Base-by-base conservation (phyloP, 2,888 invertebrate species). In the Hydrotaea diabolus region DNA sequence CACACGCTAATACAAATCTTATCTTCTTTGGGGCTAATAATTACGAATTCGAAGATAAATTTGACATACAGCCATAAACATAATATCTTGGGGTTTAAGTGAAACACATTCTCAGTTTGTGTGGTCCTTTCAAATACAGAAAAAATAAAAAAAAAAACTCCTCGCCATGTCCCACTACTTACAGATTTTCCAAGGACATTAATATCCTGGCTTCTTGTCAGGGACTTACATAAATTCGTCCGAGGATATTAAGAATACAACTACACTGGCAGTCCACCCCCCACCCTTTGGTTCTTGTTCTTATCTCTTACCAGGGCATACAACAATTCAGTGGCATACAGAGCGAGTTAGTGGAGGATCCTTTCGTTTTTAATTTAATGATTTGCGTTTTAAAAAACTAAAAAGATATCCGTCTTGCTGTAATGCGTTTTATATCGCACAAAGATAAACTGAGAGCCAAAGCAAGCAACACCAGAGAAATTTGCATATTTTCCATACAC, bases 191-290 rank as follows among this genome's bases (percentile, higher is more conserved):
- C 43, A 39, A 19, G 19, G 66, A 43, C 66, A 66, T 66, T 66
- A 66, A 66, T 66, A 66, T 66, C 66, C 66, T 66, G 66, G 36
- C 66, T 66, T 66, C 43, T 66, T 43, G 66, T 66, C 66, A 66
- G 13, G 43, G 36, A 15, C 62, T 62, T 13, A 39, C 66, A 66
- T 66, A 66, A 66, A 66, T 66, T 39, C 66, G 9, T 66, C 19
- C 66, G 31, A 7, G 36, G 36, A 39, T 64, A n/a, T n/a, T n/a
- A n/a, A n/a, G 31, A 64, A 64, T 31, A 36, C n/a, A n/a, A n/a
- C n/a, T n/a, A n/a, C 64, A 64, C 66, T 66, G 31, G 15, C 39
- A 64, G 19, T 19, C 31, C 31, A 31, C 7, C 31, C 39, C 21
- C 66, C 66, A 19, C 17, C 66, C 39, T 64, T 64, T 66, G 62